Percentiles rank a stretch among this genome's conserved stretches.
phyloP scores from a whole-genome alignment of 2,797 vertebrate genomes.

The Chrysocyon brachyurus region DNA sequence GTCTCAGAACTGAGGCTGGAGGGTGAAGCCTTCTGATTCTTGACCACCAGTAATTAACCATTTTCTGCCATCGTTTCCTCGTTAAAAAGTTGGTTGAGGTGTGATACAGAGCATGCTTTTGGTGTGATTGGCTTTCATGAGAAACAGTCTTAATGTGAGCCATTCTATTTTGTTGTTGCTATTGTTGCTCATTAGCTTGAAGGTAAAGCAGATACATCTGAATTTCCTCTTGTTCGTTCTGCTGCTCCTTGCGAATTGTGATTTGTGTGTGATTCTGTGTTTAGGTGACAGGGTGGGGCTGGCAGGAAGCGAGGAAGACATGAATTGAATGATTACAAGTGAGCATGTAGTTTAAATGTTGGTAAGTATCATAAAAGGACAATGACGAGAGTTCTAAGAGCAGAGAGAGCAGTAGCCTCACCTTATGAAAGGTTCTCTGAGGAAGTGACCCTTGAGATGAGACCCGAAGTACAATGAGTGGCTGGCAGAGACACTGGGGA shows the following conservation, averaged over 20 bases:
- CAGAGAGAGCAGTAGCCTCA: neutral
- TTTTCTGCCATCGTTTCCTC: slow-evolving; percentile 1
- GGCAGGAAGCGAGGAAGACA: neutral
- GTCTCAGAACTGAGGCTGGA: neutral
- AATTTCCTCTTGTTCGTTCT: neutral
- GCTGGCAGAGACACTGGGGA: neutral
- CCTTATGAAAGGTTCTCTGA: neutral
- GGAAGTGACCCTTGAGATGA: neutral
- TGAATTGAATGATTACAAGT: neutral
- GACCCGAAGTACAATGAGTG: neutral
- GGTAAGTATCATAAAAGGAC: neutral
- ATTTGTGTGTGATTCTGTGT: neutral
- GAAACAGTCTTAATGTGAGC: neutral
- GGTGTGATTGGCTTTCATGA: neutral
- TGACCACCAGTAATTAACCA: neutral
- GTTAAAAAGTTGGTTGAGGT: neutral
- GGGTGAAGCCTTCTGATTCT: neutral
- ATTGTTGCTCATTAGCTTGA: neutral
- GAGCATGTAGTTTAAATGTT: neutral
- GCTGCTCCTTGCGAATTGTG: neutral
- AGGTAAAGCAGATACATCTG: neutral
- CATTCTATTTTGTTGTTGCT: neutral
- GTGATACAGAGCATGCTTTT: neutral
- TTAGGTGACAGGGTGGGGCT: neutral
- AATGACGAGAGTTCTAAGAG: neutral